These are phyloP conservation scores for Holothuria leucospilota DNA, from an alignment of 53 echinoderm and acorn worm genomes.

Conservation along the genomic window DNA sequence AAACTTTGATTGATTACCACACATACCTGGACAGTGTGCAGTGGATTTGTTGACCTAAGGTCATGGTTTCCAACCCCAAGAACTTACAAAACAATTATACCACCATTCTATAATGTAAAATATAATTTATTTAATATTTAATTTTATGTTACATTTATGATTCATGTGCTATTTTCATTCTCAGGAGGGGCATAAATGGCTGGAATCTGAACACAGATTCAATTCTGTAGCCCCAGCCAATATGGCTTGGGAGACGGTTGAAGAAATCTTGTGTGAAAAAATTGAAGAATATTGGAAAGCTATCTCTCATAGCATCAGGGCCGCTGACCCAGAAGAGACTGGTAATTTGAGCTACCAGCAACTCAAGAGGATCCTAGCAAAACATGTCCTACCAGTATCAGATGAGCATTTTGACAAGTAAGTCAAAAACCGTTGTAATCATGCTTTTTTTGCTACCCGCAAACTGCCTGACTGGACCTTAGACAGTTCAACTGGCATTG, in stretches of 20 bases:
- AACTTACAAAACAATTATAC: no score
- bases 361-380: slow-evolving; percentile 74
- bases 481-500: no score
- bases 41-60: no score
- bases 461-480: no score
- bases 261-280: slow-evolving; percentile 90
- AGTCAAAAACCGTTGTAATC: slow-evolving; percentile 11
- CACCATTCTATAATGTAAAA: no score
- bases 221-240: slow-evolving; percentile 85
- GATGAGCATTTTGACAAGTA: slow-evolving; percentile 95
- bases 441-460: no score
- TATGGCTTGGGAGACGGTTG: slow-evolving; percentile 94
- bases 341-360: slow-evolving; percentile 73
- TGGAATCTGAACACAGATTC: slow-evolving; percentile 93
- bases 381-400: slow-evolving; percentile 83
- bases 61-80: no score
- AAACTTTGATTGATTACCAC: no score
- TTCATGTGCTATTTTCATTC: not conserved
- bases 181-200: slow-evolving; percentile 98
- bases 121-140: no score
- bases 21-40: no score
- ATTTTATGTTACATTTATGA: not conserved
- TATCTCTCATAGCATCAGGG: slow-evolving; percentile 67
- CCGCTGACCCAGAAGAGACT: slow-evolving; percentile 77
- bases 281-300: slow-evolving; percentile 98